These are phyloP conservation scores for Tipula helvola DNA, from an alignment of 2,888 invertebrate genomes.

Conservation along the genomic window DNA sequence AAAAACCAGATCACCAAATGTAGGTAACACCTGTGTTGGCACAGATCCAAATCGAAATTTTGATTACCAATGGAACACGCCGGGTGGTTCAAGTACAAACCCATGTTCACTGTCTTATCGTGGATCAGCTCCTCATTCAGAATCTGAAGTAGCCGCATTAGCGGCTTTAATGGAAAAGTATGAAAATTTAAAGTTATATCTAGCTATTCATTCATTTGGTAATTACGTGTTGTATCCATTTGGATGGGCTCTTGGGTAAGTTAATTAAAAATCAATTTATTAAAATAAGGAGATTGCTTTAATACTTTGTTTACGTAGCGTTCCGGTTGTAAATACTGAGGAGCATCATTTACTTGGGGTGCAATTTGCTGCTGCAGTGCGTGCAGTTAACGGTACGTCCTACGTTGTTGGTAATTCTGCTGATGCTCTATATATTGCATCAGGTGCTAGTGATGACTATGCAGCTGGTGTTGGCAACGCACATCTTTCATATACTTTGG, in stretches of 20 bases:
- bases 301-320: background rate
- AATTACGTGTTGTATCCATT: constrained; percentile 54
- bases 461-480: constrained; percentile 43
- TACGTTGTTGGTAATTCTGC: constrained; percentile 38
- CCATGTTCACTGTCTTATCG: constrained; percentile 46
- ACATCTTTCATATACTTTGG: constrained; percentile 47
- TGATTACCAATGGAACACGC: constrained; percentile 48
- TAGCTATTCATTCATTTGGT: constrained; percentile 65
- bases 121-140: constrained; percentile 50
- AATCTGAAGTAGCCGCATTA: constrained; percentile 48
- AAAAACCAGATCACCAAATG: constrained; percentile 46
- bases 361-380: background rate
- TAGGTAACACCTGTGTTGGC: constrained; percentile 41
- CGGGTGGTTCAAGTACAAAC: constrained; percentile 20
- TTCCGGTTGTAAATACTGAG: background rate
- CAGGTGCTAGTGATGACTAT: constrained; percentile 55
- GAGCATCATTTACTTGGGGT: background rate
- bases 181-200: constrained; percentile 44
- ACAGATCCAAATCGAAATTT: constrained; percentile 68
- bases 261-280: background rate
- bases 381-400: background rate
- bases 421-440: constrained; percentile 37
- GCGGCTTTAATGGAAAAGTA: constrained; percentile 43
- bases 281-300: background rate
- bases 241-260: constrained; percentile 38